phyloP scores from a whole-genome alignment of 2,797 vertebrate genomes.

The Smutsia temminckii region DNA sequence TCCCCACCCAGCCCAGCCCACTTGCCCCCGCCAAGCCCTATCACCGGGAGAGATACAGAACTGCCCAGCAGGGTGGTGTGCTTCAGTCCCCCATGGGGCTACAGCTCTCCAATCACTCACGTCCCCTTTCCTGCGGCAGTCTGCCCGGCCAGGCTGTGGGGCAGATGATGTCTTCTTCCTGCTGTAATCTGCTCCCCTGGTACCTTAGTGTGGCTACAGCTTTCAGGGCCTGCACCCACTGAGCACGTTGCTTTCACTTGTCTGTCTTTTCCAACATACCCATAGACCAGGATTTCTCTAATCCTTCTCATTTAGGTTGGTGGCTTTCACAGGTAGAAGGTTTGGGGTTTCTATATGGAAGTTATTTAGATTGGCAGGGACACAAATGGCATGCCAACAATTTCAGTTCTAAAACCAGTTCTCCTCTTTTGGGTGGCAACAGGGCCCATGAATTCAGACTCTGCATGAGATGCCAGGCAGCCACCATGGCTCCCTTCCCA shows the following conservation, averaged over 20 bases:
- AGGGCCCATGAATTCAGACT: not conserved
- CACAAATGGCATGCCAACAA: not conserved
- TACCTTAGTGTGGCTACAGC: not conserved
- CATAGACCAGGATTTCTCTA: conserved; percentile 34
- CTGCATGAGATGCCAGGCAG: not conserved
- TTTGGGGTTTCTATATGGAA: conserved; percentile 55
- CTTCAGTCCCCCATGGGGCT: not conserved
- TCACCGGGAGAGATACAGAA: not conserved
- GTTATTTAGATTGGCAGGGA: conserved; percentile 47
- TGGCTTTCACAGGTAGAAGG: conserved; percentile 21
- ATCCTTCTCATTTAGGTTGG: conserved; percentile 39
- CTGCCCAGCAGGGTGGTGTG: not conserved
- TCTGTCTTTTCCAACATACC: conserved; percentile 24
- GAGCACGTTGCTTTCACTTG: not conserved
- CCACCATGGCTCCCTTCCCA: not conserved
- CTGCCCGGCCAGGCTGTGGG: not conserved
- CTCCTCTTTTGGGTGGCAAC: not conserved
- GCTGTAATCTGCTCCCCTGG: not conserved
- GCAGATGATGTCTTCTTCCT: not conserved
- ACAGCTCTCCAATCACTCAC: not conserved
- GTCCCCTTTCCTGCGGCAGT: not conserved
- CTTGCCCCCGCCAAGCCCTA: not conserved
- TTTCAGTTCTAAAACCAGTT: not conserved
- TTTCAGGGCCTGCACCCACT: not conserved
- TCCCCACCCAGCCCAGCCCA: not conserved